phyloP scores from a whole-genome alignment of 1,140 invertebrate species.

The Daktulosphaira vitifoliae region DNA sequence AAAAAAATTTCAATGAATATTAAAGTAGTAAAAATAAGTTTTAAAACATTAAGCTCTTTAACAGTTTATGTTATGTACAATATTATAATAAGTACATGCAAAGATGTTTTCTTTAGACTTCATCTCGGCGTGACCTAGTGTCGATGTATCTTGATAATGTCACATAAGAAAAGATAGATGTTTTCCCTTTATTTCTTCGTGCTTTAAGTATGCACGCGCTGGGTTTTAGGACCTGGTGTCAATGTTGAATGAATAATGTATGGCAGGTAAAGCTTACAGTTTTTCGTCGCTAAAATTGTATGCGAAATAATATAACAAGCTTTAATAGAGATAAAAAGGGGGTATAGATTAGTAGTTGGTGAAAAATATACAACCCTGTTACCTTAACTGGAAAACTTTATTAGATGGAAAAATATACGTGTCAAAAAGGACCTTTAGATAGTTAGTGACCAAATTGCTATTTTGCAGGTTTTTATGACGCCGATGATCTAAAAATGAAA shows the following conservation, averaged over 20 bases:
- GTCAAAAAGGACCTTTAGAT: background rate
- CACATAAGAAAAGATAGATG: slow-evolving; percentile 7
- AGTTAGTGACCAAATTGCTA: background rate
- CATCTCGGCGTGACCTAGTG: background rate
- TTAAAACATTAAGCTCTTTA: too few species aligned
- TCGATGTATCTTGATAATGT: slow-evolving; percentile 29
- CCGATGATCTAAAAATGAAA: background rate
- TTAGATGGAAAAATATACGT: slow-evolving; percentile 25
- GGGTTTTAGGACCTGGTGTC: slow-evolving; percentile 24
- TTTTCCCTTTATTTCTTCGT: background rate
- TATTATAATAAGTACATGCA: too few species aligned
- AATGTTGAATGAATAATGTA: slow-evolving; percentile 29
- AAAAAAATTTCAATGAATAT: too few species aligned
- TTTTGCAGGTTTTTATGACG: slow-evolving; percentile 8
- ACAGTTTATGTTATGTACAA: too few species aligned
- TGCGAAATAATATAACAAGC: slow-evolving; percentile 20
- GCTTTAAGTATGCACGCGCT: background rate
- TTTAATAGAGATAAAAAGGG: slow-evolving; percentile 8
- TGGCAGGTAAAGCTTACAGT: background rate
- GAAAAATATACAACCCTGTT: slow-evolving; percentile 5
- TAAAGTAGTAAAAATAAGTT: too few species aligned
- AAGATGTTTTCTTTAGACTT: background rate
- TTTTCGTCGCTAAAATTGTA: slow-evolving; percentile 1
- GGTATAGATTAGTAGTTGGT: background rate
- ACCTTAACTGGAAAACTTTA: slow-evolving; percentile 26